Evolutionary conservation across 2,888 invertebrate genomes (phyloP).

Genomic region (Julus scandinavius): DNA sequence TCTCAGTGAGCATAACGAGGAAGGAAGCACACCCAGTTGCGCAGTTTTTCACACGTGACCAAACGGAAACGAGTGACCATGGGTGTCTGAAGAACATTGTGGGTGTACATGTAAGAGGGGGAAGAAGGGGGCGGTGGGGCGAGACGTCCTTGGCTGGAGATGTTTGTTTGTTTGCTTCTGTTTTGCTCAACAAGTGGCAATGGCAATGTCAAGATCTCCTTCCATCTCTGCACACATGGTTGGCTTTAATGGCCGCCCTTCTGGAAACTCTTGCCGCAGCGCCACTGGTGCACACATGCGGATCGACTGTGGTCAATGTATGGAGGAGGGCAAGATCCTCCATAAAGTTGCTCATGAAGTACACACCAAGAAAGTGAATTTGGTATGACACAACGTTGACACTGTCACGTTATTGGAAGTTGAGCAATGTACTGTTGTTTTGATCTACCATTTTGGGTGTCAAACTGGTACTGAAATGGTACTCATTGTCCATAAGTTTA

Average conservation of each 20-base stretch:
- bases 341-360: neutral
- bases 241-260: neutral
- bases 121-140: neutral
- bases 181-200: neutral
- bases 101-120: neutral
- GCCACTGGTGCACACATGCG: neutral
- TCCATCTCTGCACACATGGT: neutral
- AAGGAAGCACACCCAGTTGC: slow-evolving; percentile 3
- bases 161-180: neutral
- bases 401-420: too few species aligned
- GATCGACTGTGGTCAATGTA: neutral
- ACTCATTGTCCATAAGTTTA: too few species aligned
- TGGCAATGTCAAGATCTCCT: neutral
- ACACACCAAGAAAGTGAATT: too few species aligned
- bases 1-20: neutral
- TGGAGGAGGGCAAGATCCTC: neutral
- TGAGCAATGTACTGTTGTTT: too few species aligned
- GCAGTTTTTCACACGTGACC: slow-evolving; percentile 11
- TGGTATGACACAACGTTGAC: too few species aligned
- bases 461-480: too few species aligned
- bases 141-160: neutral
- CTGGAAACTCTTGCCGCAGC: neutral
- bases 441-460: too few species aligned
- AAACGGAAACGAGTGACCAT: slow-evolving; percentile 3
- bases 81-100: neutral